Conservation (phyloP, 92 coral and sea anemone species). For the Phenganax marumi region DNA sequence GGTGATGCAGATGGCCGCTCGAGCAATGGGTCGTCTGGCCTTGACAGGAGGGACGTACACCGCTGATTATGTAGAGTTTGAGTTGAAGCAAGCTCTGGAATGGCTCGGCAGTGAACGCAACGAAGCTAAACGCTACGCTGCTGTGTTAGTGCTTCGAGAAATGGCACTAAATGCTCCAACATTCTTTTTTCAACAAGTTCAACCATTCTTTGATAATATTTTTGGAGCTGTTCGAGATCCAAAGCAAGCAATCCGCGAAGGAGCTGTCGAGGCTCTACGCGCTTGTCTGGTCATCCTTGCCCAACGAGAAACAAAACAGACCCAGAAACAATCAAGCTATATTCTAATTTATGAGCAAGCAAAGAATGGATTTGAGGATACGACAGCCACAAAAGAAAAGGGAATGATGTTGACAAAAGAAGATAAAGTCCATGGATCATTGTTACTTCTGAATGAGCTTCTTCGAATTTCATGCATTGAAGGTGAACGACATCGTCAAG, state of each 20-base stretch:
- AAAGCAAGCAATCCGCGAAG: conserved; percentile 99
- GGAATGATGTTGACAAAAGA: conserved; percentile 95
- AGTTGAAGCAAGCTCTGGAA: conserved; percentile 88
- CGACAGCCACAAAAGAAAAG: conserved; percentile 86
- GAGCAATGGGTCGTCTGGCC: conserved; percentile 95
- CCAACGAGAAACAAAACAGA: conserved; percentile 95
- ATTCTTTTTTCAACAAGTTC: conserved; percentile 99
- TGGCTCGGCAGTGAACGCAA: conserved; percentile 97
- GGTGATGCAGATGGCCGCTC: conserved; percentile 97
- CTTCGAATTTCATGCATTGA: conserved; percentile 91
- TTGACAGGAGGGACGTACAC: conserved; percentile 95
- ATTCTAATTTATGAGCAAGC: conserved; percentile 88
- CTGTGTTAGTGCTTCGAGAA: conserved; percentile 88
- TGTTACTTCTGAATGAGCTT: conserved; percentile 87
- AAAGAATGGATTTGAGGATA: conserved; percentile 93
- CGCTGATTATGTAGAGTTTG: conserved; percentile 99
- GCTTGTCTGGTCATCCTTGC: conserved; percentile 97
- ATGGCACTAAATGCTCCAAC: conserved; percentile 97
- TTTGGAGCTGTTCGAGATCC: conserved; percentile 93
- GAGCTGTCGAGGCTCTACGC: conserved; percentile 89
- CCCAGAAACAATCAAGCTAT: conserved; percentile 67
- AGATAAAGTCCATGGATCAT: conserved; percentile 98
- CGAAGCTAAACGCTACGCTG: conserved; percentile 96
- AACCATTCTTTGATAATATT: conserved; percentile 95
- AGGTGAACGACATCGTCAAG: conserved; percentile 92